Evolutionary conservation across 2,113 vertebrate genomes (phyloP), one percentile per base, ranked within the genome.

Genomic region (Trematomus loennbergii): DNA sequence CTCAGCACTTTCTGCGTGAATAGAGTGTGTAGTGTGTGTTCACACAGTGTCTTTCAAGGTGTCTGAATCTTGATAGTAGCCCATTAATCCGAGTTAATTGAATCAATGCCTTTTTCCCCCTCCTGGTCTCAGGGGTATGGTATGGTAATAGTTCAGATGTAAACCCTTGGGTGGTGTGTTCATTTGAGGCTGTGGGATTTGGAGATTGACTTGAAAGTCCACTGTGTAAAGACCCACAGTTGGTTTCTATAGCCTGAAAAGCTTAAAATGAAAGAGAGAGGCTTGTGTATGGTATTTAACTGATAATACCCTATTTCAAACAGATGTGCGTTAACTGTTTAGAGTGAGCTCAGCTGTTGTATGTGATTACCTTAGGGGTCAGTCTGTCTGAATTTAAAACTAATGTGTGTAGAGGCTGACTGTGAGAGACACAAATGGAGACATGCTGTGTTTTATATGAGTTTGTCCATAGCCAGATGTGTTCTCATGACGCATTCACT

Each of bases 81-180:
- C 82, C 75, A 91, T 92, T 93, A 92, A 89, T 91, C 80, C 12
- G 25, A 89, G 74, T 84, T 94, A 91, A 93, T 90, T 92, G 71
- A 91, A 93, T 92, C 90, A 84, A 84, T 91, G 78, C 62, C 22
- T 48, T 55, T 79, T 40, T 69, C 33, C 20, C 64, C 33, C 54
- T 53, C 36, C 59, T 72, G 63, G 69, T 89, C 90, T 80, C 89
- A 48, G 60, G 82, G 69, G 86, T 74, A 59, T 71, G 9, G 13
- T 49, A 17, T 69, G 69, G 50, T 86, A 83, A 86, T 84, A 76
- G 75, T 81, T 91, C 62, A 87, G 72, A 82, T 75, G 58, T 82
- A 86, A 81, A 89, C 64, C 76, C 70, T 54, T 60, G 45, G 72
- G 79, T 67, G 36, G 6, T 52, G 13, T 84, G 52, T 73, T 77